Percentiles rank a stretch among this genome's conserved stretches.
These are phyloP conservation scores for Penaeus monodon DNA, from an alignment of 2,888 invertebrate genomes.

Conservation along the genomic window DNA sequence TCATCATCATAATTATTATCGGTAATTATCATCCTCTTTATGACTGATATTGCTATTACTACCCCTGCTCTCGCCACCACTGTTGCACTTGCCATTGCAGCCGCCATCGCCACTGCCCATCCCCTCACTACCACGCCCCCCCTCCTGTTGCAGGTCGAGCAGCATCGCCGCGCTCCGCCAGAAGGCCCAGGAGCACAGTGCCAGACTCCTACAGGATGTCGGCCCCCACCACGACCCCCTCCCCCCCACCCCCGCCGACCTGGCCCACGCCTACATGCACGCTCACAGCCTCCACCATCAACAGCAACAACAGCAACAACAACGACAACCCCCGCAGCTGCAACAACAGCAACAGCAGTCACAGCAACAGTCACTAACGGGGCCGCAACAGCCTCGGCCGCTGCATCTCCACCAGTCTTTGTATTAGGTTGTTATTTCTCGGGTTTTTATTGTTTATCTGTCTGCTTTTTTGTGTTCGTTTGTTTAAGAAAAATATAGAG, in stretches of 20 bases:
- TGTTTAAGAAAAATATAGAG: not conserved
- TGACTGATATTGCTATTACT: too few relatives aligned
- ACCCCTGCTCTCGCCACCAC: too few relatives aligned
- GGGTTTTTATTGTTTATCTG: not conserved
- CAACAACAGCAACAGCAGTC: too few relatives aligned
- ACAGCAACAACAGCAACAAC: slow-evolving; percentile 7
- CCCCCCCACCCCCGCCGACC: slow-evolving; percentile 34
- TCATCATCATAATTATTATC: too few relatives aligned
- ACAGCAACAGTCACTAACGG: not conserved
- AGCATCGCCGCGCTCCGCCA: slow-evolving; percentile 94
- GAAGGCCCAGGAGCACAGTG: slow-evolving; percentile 89
- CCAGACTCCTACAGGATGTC: slow-evolving; percentile 56
- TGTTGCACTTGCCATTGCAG: too few relatives aligned
- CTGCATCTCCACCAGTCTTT: slow-evolving; percentile 17
- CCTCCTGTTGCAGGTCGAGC: slow-evolving; percentile 33
- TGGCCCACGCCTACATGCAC: slow-evolving; percentile 21
- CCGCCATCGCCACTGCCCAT: too few relatives aligned
- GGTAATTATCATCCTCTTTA: too few relatives aligned
- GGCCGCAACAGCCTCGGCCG: not conserved
- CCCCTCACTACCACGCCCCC: not conserved
- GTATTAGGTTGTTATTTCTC: not conserved
- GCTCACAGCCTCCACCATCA: slow-evolving; percentile 36
- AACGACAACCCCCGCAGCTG: too few relatives aligned
- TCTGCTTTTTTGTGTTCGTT: not conserved
- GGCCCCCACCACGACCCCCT: slow-evolving; percentile 15